Evolutionary conservation across 1,140 invertebrate genomes (phyloP).

Genomic region (Drosophila sucinea): DNA sequence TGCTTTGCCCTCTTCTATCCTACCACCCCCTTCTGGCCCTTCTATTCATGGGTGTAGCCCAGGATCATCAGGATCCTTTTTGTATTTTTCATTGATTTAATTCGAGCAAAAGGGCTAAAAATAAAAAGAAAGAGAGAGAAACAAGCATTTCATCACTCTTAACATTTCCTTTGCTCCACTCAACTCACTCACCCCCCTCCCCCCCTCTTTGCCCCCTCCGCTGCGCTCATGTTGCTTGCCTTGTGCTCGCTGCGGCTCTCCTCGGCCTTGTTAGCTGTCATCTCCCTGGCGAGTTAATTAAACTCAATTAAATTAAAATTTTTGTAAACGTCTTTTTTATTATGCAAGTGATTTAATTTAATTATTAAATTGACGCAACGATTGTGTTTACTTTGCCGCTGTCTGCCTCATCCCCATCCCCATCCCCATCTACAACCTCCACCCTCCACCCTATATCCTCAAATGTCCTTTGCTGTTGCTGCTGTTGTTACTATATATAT

Average conservation of each 20-base stretch:
- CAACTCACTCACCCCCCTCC: background rate
- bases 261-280: slow-evolving; percentile 67
- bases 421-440: too few species aligned
- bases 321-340: slow-evolving; percentile 76
- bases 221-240: background rate
- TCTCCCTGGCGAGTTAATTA: slow-evolving; percentile 82
- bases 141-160: too few species aligned
- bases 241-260: background rate
- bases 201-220: slow-evolving; percentile 18
- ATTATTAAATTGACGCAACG: slow-evolving; percentile 78
- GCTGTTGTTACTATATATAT: background rate
- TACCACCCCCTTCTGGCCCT: too few species aligned
- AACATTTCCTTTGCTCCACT: background rate
- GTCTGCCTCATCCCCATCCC: background rate
- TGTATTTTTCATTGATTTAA: too few species aligned
- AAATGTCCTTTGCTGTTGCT: background rate
- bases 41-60: too few species aligned
- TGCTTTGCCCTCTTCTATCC: background rate
- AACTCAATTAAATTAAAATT: slow-evolving; percentile 82
- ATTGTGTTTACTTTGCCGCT: slow-evolving; percentile 54
- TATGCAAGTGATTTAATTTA: slow-evolving; percentile 82
- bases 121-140: too few species aligned
- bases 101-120: too few species aligned
- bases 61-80: too few species aligned
- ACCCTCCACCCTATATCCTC: background rate